Percentiles rank a stretch among this genome's conserved stretches.
Evolutionary conservation across 1,140 invertebrate species (phyloP).

Genomic region (Cyclargus thomasi): DNA sequence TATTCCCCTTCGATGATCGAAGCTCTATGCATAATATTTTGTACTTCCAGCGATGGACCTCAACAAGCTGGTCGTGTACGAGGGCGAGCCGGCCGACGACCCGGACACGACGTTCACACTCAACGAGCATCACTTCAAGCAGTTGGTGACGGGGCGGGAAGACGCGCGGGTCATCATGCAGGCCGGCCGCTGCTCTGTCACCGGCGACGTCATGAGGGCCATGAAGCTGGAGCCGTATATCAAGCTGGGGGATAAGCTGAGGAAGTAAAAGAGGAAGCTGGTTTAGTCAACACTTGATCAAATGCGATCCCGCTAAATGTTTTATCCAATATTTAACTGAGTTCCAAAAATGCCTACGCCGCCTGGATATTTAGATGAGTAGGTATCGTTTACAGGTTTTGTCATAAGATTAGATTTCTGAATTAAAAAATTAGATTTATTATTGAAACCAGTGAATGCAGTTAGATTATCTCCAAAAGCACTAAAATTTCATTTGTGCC

Average conservation of each 20-base stretch:
- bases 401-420: no score
- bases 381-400: no score
- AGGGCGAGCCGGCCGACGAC: constrained; percentile 64
- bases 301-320: neutral
- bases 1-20: no score
- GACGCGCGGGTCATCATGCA: constrained; percentile 62
- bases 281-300: neutral
- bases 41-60: constrained; percentile 62
- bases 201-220: constrained; percentile 69
- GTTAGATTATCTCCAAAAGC: neutral
- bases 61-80: constrained; percentile 61
- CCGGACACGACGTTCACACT: constrained; percentile 68
- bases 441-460: neutral
- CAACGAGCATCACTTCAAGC: constrained; percentile 62
- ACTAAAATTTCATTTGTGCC: neutral
- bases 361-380: no score
- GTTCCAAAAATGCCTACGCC: no score
- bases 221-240: constrained; percentile 74
- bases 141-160: constrained; percentile 57
- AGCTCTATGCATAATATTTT: neutral
- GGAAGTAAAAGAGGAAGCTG: neutral
- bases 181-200: constrained; percentile 68
- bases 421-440: neutral
- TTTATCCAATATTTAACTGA: no score
- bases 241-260: constrained; percentile 45